Conservation (phyloP, 2,888 invertebrate genomes). For the Athalia cordata region DNA sequence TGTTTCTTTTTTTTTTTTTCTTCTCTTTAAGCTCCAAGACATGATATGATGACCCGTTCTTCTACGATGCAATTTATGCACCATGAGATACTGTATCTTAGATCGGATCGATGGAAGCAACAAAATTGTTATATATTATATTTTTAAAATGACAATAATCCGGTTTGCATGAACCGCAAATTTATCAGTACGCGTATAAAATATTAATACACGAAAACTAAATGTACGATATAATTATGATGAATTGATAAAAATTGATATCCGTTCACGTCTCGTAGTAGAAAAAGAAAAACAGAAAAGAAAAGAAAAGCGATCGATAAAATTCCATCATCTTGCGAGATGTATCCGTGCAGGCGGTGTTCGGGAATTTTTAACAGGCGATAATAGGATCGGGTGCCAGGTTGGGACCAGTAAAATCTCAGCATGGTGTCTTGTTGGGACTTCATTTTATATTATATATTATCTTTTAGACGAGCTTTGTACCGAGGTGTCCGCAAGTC, state of each 20-base stretch:
- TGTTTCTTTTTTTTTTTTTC: not conserved
- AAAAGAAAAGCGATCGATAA: slow-evolving; percentile 1
- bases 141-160: too few species aligned
- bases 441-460: slow-evolving; percentile 6
- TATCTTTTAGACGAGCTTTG: not conserved
- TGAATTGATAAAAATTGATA: too few species aligned
- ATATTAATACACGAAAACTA: too few species aligned
- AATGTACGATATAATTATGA: too few species aligned
- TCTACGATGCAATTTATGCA: too few species aligned
- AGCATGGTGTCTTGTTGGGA: slow-evolving; percentile 37
- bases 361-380: slow-evolving; percentile 25
- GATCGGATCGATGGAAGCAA: too few species aligned
- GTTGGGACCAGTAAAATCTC: slow-evolving; percentile 14
- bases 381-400: slow-evolving; percentile 15
- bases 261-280: not conserved
- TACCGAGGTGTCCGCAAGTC: slow-evolving; percentile 40
- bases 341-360: not conserved
- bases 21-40: too few species aligned
- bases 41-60: too few species aligned
- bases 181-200: too few species aligned
- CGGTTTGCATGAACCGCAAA: too few species aligned
- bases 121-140: too few species aligned
- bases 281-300: not conserved
- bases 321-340: not conserved
- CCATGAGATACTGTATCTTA: too few species aligned